Evolutionary conservation across 1,140 invertebrate species (phyloP), one percentile per base, ranked within the genome.

Genomic region (Spodoptera litura): DNA sequence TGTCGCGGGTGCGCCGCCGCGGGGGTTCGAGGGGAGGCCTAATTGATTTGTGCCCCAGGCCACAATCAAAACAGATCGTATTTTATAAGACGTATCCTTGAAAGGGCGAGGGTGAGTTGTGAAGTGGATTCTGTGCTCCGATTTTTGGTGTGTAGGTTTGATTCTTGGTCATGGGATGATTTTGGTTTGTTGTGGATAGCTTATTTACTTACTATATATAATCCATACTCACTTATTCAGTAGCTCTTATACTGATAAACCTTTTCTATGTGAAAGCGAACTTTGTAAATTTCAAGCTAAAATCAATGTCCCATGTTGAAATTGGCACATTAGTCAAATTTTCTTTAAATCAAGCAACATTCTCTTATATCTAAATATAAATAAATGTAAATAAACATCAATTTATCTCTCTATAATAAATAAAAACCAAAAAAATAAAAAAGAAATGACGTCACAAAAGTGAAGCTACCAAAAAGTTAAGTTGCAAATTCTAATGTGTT

Each of bases 41-140:
- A 94, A 94, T 94, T 94, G 93, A 93, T 94, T 94, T 93, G 92
- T 91, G 93, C 93, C 93, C 91, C 88, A 89, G 93, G 93, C 93
- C 93, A 93, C 93, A 94, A 94, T 94, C 93, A 94, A 94, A 94
- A 94, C 93, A 94, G 93, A 93, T 94, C 93, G 93, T 94, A 94
- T 93, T 93, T 94, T 94, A 94, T 93, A 94, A 93, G 92, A 93
- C 86, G 90, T 89, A 91, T 92, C 88, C 82, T 83, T 49, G 68
- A 64, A 87, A 89, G 92, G 90, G 92, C 80, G 93, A 92, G 92
- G 90, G 92, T 91, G 87, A 76, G 53, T 11, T 68, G 73, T 59
- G 76, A 44, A 66, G 59, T 79, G 80, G 71, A 79, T 84, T 56
- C 68, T 78, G 74, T 49, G 70, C 66, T 75, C 25, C 58, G 75